Conservation (phyloP, 2,797 vertebrate species). For the Lophius americanus region DNA sequence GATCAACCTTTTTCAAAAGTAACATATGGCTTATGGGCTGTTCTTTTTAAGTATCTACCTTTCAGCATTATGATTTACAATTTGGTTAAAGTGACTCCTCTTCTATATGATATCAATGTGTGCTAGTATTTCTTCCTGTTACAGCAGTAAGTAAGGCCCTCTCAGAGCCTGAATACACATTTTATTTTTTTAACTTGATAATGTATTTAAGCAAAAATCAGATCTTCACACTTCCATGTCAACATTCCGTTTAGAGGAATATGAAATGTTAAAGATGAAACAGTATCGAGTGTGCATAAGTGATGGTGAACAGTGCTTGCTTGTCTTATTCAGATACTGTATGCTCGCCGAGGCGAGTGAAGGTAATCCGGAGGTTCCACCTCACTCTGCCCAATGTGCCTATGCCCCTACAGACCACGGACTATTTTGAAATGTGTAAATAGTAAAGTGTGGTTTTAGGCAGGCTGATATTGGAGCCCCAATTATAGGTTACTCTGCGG, state of each 20-base stretch:
- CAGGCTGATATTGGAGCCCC: conserved; percentile 68
- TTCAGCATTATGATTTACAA: neutral
- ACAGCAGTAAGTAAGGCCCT: neutral
- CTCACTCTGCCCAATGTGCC: conserved; percentile 50
- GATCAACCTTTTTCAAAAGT: neutral
- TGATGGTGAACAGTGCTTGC: conserved; percentile 4
- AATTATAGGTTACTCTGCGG: conserved; percentile 79
- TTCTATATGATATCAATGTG: neutral
- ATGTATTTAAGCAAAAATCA: conserved; percentile 10
- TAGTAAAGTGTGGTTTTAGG: conserved; percentile 69
- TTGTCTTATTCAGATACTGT: conserved; percentile 24
- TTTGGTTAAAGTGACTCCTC: neutral
- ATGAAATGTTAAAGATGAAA: neutral
- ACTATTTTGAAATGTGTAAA: conserved; percentile 73
- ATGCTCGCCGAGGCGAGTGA: conserved; percentile 23
- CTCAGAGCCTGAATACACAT: neutral
- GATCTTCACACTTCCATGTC: neutral
- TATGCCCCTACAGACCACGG: conserved; percentile 52
- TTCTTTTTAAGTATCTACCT: neutral
- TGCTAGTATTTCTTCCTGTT: neutral
- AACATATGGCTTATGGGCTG: neutral
- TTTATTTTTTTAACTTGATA: conserved; percentile 21
- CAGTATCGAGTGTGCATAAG: conserved; percentile 20
- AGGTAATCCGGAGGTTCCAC: conserved; percentile 41
- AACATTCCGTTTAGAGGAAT: conserved; percentile 3